A percentile compares a stretch with the other conserved stretches of the same genome.
phyloP scores from a whole-genome alignment of 2,888 invertebrate genomes.

The Cheilosia impressa region DNA sequence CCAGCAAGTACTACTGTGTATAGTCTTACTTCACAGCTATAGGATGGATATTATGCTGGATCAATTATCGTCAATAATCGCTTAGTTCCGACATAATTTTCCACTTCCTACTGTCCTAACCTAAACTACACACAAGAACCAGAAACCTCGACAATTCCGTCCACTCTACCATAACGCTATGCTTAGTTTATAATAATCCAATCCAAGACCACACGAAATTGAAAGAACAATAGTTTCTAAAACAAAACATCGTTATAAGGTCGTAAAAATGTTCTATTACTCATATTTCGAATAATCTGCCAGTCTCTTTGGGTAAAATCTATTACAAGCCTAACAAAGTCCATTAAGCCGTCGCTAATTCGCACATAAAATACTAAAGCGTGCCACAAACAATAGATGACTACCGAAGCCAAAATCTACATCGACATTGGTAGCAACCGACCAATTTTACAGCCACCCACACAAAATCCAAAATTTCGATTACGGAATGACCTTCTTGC shows the following conservation, averaged over 20 bases:
- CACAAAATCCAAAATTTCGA: slow-evolving; percentile 15
- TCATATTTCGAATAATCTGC: background rate
- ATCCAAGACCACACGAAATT: slow-evolving; percentile 14
- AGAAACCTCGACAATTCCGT: too few species aligned
- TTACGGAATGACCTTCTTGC: slow-evolving; percentile 67
- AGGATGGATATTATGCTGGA: background rate
- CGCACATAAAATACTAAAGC: slow-evolving; percentile 37
- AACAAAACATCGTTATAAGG: slow-evolving; percentile 12
- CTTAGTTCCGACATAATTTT: background rate
- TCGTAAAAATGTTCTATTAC: background rate
- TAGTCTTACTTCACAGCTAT: too few species aligned
- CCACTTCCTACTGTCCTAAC: background rate
- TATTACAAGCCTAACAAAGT: background rate
- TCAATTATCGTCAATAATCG: background rate
- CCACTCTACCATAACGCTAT: too few species aligned
- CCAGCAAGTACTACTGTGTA: too few species aligned
- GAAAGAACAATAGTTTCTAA: background rate
- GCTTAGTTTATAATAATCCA: background rate
- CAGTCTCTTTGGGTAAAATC: background rate
- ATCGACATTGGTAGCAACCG: slow-evolving; percentile 7
- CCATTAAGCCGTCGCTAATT: slow-evolving; percentile 14
- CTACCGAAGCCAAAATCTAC: background rate
- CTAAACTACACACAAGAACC: background rate
- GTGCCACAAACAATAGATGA: slow-evolving; percentile 29
- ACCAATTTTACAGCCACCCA: background rate